Conservation (phyloP, 2,113 vertebrate species). For the Castor canadensis region DNA sequence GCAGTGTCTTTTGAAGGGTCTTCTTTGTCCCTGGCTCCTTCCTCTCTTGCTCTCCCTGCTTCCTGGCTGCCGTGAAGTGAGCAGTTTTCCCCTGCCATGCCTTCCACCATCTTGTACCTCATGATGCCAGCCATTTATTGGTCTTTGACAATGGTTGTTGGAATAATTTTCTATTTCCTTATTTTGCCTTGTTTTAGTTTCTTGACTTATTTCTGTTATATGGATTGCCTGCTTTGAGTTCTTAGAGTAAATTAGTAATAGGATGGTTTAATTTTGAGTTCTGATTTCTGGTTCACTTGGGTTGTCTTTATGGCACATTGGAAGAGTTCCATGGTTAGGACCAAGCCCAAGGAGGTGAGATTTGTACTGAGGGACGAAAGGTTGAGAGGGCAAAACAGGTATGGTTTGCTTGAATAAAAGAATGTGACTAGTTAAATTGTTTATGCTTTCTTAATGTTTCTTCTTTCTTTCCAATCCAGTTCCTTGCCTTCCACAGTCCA, state of each 20-base stretch:
- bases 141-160: no score
- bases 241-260: not conserved
- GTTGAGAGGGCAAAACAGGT: not conserved
- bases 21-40: no score
- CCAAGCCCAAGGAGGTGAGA: not conserved
- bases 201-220: not conserved
- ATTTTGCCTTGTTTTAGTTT: not conserved
- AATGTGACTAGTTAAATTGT: not conserved
- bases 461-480: not conserved
- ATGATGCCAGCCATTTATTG: not conserved
- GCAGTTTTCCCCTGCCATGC: no score
- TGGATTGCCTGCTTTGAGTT: not conserved
- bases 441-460: not conserved
- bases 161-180: not conserved
- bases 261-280: not conserved
- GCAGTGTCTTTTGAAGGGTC: no score
- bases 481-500: not conserved
- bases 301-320: not conserved
- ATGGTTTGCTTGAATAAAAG: not conserved
- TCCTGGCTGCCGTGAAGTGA: no score
- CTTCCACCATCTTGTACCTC: not conserved
- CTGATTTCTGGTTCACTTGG: not conserved
- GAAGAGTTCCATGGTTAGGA: not conserved
- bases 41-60: no score
- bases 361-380: not conserved